Percentiles rank a stretch among this genome's conserved stretches.
Evolutionary conservation across 2,888 invertebrate genomes (phyloP).

Genomic region (Penaeus monodon): DNA sequence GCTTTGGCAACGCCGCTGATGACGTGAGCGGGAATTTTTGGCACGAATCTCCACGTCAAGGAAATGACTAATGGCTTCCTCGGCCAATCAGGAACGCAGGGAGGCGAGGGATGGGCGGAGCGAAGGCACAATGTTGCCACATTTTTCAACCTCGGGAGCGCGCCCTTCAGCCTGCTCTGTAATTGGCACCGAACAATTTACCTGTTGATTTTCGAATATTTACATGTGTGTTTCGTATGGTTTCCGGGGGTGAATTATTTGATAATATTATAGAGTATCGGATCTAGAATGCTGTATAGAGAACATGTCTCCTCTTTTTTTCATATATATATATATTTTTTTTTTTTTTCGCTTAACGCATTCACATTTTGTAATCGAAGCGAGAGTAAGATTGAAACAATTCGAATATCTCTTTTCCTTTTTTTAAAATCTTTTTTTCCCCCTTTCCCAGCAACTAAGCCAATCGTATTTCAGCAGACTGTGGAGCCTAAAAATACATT

Average conservation of each 20-base stretch:
- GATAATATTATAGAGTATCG: neutral
- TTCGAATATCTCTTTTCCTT: too few species aligned
- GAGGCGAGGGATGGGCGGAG: slow-evolving; percentile 35
- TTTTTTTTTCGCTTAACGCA: too few species aligned
- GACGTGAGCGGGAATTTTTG: slow-evolving; percentile 58
- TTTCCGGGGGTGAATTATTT: slow-evolving; percentile 33
- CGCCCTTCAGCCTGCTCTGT: neutral
- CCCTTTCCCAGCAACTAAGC: slow-evolving; percentile 4
- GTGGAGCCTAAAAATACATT: slow-evolving; percentile 25
- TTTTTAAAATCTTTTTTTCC: neutral
- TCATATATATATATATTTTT: too few species aligned
- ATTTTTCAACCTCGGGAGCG: slow-evolving; percentile 3
- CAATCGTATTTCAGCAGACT: neutral
- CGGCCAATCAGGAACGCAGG: slow-evolving; percentile 37
- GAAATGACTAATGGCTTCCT: slow-evolving; percentile 44
- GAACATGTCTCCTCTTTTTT: too few species aligned
- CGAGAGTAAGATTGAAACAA: too few species aligned
- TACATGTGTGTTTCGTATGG: slow-evolving; percentile 42
- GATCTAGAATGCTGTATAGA: too few species aligned
- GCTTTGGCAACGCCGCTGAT: slow-evolving; percentile 53
- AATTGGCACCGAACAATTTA: slow-evolving; percentile 49
- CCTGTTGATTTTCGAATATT: slow-evolving; percentile 56
- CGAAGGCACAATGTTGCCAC: slow-evolving; percentile 34
- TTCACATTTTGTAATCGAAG: too few species aligned
- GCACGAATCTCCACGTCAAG: slow-evolving; percentile 46